Evolutionary conservation across 2,888 invertebrate species (phyloP).

Genomic region (Ditylenchus weischeri): DNA sequence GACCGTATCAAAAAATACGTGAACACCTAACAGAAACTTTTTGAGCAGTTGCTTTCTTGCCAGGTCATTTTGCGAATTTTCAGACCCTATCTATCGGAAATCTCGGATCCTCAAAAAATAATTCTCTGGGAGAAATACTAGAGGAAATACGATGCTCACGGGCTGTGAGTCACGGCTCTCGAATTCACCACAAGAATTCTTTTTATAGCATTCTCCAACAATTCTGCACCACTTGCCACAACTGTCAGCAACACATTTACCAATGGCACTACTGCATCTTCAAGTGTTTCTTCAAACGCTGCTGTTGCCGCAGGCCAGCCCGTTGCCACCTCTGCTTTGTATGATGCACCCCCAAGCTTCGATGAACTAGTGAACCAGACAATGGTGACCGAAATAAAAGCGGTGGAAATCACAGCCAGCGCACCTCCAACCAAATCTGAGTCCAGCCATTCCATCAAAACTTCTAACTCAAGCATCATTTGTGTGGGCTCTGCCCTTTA

Average conservation of each 20-base stretch:
- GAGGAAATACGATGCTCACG: too few relatives aligned
- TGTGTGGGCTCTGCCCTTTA: conserved; percentile 58
- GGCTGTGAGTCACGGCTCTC: too few relatives aligned
- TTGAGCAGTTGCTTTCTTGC: too few relatives aligned
- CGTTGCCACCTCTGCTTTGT: conserved; percentile 17
- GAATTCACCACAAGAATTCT: too few relatives aligned
- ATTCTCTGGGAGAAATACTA: too few relatives aligned
- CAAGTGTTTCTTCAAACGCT: conserved; percentile 15
- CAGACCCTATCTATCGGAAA: too few relatives aligned
- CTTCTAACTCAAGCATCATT: conserved; percentile 26
- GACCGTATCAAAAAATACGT: too few relatives aligned
- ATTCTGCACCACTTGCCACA: conserved; percentile 12
- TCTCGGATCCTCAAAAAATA: too few relatives aligned
- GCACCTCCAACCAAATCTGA: too few relatives aligned
- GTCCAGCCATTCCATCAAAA: not conserved
- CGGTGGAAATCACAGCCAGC: not conserved
- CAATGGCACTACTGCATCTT: conserved; percentile 7
- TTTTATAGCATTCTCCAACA: conserved; percentile 20
- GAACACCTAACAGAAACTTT: too few relatives aligned
- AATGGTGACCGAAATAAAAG: not conserved
- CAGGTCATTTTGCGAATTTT: too few relatives aligned
- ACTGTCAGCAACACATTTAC: conserved; percentile 9
- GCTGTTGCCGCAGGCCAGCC: not conserved
- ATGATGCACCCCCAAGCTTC: conserved; percentile 19
- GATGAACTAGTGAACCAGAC: conserved; percentile 10